phyloP scores from a whole-genome alignment of 2,113 vertebrate species.

The Crotalus tigris region DNA sequence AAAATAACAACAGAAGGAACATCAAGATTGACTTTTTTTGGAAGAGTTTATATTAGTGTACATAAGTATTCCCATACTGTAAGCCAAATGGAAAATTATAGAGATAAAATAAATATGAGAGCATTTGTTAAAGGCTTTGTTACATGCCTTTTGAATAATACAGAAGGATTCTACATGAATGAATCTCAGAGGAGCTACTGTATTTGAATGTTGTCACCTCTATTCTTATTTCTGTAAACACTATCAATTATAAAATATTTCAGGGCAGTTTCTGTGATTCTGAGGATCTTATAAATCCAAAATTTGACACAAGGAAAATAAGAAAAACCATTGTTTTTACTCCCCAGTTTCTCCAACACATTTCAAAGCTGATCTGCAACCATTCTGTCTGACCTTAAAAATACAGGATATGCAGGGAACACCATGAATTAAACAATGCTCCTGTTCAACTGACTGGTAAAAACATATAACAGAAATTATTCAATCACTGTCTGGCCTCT shows the following conservation, averaged over 20 bases:
- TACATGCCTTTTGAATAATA: not conserved
- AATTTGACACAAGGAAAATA: not conserved
- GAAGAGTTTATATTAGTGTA: not conserved
- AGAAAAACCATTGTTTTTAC: not conserved
- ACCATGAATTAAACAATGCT: not conserved
- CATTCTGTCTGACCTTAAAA: not conserved
- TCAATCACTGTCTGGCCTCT: not conserved
- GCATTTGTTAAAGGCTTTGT: not conserved
- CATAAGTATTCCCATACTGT: fast-evolving
- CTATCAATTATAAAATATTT: not conserved
- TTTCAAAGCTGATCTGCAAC: not conserved
- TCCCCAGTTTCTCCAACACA: not conserved
- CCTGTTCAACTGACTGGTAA: not conserved
- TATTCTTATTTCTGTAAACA: not conserved
- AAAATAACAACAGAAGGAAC: conserved; percentile 30
- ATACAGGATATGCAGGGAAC: not conserved
- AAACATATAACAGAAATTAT: not conserved
- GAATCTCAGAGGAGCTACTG: not conserved
- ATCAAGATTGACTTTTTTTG: conserved; percentile 2
- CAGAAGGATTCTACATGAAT: not conserved
- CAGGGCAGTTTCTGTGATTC: not conserved
- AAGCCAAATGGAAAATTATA: not conserved
- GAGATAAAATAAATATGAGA: not conserved
- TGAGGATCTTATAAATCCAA: not conserved
- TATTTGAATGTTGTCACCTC: not conserved